Percentiles rank a stretch among this genome's conserved stretches.
phyloP scores from a whole-genome alignment of 64 coral and sea anemone genomes.

The Exaiptasia diaphana region DNA sequence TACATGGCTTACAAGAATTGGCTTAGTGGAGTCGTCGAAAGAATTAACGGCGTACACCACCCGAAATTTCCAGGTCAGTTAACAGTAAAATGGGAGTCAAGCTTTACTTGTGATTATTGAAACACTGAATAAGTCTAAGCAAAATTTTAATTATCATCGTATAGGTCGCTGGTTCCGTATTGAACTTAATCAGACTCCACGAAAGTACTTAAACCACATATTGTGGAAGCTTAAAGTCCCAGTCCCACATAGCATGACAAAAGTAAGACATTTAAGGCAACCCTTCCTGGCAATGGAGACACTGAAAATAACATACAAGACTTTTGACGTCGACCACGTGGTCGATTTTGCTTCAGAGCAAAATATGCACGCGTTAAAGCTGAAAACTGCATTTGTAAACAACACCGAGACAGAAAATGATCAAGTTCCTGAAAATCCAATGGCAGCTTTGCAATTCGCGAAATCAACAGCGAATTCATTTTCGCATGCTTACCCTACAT shows the following conservation, averaged over 20 bases:
- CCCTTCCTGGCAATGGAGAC: not conserved
- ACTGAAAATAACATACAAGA: not conserved
- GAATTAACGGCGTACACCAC: conserved; percentile 2
- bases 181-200: conserved; percentile 5
- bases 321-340: not conserved
- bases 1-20: not conserved
- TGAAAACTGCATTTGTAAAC: not conserved
- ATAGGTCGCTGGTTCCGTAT: conserved; percentile 11
- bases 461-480: not conserved
- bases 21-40: not conserved
- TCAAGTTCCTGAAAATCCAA: not conserved
- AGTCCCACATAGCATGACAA: not conserved
- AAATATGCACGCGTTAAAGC: not conserved
- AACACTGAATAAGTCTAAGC: too few relatives aligned
- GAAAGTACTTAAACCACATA: not conserved
- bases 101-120: too few relatives aligned
- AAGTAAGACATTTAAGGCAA: not conserved
- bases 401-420: not conserved
- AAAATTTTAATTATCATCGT: too few relatives aligned
- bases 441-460: not conserved
- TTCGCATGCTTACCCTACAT: not conserved
- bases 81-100: not conserved
- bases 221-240: not conserved
- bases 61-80: conserved; percentile 19
- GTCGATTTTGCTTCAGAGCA: not conserved